Evolutionary conservation across 1,140 invertebrate genomes (phyloP).

Genomic region (Hormaphis cornu): DNA sequence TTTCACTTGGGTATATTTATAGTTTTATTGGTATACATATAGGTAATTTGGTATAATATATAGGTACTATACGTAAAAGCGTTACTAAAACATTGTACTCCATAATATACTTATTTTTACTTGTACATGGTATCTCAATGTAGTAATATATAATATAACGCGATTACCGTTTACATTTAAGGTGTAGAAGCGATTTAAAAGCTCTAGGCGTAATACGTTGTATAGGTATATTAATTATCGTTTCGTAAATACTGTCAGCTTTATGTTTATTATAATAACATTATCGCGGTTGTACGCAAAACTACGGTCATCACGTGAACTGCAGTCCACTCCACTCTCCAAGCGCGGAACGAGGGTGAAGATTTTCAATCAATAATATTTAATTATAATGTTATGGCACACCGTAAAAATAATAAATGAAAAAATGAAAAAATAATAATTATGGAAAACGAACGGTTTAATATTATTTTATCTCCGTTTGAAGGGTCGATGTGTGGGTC

Average conservation of each 20-base stretch:
- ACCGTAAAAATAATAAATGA: not conserved
- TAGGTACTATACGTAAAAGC: conserved; percentile 4
- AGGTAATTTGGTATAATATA: too few species aligned
- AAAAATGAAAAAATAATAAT: not conserved
- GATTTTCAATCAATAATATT: conserved; percentile 1
- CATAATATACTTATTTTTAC: too few species aligned
- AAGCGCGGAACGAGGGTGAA: not conserved
- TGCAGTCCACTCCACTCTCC: not conserved
- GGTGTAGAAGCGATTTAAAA: conserved; percentile 22
- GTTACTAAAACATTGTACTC: conserved; percentile 1
- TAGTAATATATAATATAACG: not conserved
- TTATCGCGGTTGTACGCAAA: too few species aligned
- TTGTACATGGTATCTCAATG: not conserved
- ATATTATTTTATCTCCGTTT: too few species aligned
- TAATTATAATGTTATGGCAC: too few species aligned
- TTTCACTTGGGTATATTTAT: not conserved
- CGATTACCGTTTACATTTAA: too few species aligned
- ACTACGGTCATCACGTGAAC: not conserved
- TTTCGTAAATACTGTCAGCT: not conserved
- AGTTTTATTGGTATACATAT: too few species aligned
- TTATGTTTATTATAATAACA: not conserved
- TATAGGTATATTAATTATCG: too few species aligned
- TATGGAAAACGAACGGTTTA: too few species aligned
- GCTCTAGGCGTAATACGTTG: too few species aligned
- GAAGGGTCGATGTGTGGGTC: too few species aligned